These are phyloP conservation scores for Dendronephthya gigantea DNA, from an alignment of 64 coral and sea anemone species.

Conservation along the genomic window DNA sequence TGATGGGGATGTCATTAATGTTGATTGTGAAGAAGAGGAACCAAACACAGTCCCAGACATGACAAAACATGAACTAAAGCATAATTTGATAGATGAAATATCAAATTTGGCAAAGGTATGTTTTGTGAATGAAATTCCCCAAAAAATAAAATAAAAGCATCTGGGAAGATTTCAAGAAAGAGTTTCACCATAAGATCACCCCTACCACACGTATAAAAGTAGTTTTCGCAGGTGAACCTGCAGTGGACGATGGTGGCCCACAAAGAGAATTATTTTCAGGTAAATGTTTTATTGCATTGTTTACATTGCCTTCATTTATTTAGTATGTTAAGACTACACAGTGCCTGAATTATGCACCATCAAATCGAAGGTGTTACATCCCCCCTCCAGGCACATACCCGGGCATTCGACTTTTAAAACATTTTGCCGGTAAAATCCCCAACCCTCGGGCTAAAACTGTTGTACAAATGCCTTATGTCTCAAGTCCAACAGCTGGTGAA, in stretches of 20 bases:
- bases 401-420: too few species aligned
- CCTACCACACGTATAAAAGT: neutral
- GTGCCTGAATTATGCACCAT: too few species aligned
- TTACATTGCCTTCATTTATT: too few species aligned
- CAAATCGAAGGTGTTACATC: too few species aligned
- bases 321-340: too few species aligned
- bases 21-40: neutral
- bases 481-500: too few species aligned
- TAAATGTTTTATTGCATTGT: too few species aligned
- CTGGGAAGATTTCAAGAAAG: neutral
- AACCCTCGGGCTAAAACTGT: too few species aligned
- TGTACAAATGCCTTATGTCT: too few species aligned
- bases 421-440: too few species aligned
- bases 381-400: too few species aligned
- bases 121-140: neutral
- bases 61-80: neutral
- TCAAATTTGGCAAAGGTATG: neutral
- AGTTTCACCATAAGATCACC: neutral
- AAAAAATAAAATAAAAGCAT: neutral
- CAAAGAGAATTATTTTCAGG: neutral
- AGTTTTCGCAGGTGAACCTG: neutral
- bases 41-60: neutral
- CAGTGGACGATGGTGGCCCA: neutral
- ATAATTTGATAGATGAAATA: neutral
- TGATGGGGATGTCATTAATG: neutral